Evolutionary conservation across 2,888 invertebrate species (phyloP).

Genomic region (Scaptomyza caliginosa): DNA sequence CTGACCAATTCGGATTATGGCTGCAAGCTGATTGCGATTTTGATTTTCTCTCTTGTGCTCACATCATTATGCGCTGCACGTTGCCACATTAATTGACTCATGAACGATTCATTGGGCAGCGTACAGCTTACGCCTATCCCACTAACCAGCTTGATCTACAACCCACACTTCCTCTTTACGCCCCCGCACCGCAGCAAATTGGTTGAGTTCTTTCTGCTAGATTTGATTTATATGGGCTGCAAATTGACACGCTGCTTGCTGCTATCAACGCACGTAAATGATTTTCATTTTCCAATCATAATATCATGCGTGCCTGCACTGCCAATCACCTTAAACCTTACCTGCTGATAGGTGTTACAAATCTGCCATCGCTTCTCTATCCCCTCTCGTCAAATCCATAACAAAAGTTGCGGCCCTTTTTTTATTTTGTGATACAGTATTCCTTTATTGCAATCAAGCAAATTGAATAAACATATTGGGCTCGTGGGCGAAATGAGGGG

Average conservation of each 20-base stretch:
- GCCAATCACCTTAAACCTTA: slow-evolving; percentile 46
- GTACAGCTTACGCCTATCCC: not conserved
- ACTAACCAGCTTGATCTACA: not conserved
- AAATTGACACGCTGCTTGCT: slow-evolving; percentile 56
- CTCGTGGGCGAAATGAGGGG: slow-evolving; percentile 22
- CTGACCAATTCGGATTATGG: slow-evolving; percentile 30
- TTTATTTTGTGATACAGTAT: not conserved
- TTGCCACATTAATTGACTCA: slow-evolving; percentile 66
- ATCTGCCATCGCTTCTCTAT: not conserved
- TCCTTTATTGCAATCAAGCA: slow-evolving; percentile 62
- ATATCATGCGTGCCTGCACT: slow-evolving; percentile 72
- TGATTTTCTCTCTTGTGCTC: slow-evolving; percentile 32
- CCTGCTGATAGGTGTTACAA: slow-evolving; percentile 25
- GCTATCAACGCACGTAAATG: slow-evolving; percentile 70
- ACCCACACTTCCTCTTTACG: not conserved
- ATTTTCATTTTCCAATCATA: slow-evolving; percentile 80
- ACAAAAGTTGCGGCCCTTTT: slow-evolving; percentile 34
- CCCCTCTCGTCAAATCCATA: not conserved
- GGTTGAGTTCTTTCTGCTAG: slow-evolving; percentile 52
- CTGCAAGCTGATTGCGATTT: slow-evolving; percentile 37
- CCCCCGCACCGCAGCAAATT: not conserved
- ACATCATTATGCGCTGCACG: slow-evolving; percentile 63
- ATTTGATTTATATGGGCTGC: slow-evolving; percentile 68
- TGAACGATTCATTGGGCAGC: slow-evolving; percentile 39
- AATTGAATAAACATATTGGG: slow-evolving; percentile 74